Conservation (phyloP, 2,888 invertebrate genomes). For the Sinopyrophorus schimmeli region DNA sequence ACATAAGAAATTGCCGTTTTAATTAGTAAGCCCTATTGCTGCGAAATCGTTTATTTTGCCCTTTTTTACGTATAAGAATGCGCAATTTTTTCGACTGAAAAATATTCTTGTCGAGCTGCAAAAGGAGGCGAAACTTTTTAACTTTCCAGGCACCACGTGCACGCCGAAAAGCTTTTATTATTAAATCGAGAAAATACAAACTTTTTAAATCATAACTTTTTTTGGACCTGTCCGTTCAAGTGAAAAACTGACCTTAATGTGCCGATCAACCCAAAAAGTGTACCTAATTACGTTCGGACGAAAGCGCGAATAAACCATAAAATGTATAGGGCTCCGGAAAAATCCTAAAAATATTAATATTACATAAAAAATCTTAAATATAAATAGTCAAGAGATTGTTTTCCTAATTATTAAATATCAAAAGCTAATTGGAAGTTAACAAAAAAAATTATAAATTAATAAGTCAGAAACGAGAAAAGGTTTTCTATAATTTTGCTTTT, state of each 20-base stretch:
- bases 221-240: slow-evolving; percentile 3
- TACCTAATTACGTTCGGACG: background rate
- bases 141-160: slow-evolving; percentile 15
- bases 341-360: background rate
- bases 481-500: slow-evolving; percentile 27
- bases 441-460: slow-evolving; percentile 11
- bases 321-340: background rate
- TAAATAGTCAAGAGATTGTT: no score
- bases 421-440: slow-evolving; percentile 4
- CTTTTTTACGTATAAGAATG: slow-evolving; percentile 7
- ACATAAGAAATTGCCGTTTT: slow-evolving; percentile 12
- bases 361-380: background rate
- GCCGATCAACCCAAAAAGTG: background rate
- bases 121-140: slow-evolving; percentile 14
- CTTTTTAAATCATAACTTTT: slow-evolving; percentile 24
- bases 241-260: slow-evolving; percentile 4
- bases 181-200: slow-evolving; percentile 17
- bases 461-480: slow-evolving; percentile 20
- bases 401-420: background rate
- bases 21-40: slow-evolving; percentile 10
- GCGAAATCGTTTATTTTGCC: slow-evolving; percentile 1
- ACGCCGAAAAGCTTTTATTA: slow-evolving; percentile 17
- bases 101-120: slow-evolving; percentile 12
- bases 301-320: background rate
- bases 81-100: slow-evolving; percentile 10